Conservation (phyloP, 2,888 invertebrate species). For the Cacoxenus indagator region DNA sequence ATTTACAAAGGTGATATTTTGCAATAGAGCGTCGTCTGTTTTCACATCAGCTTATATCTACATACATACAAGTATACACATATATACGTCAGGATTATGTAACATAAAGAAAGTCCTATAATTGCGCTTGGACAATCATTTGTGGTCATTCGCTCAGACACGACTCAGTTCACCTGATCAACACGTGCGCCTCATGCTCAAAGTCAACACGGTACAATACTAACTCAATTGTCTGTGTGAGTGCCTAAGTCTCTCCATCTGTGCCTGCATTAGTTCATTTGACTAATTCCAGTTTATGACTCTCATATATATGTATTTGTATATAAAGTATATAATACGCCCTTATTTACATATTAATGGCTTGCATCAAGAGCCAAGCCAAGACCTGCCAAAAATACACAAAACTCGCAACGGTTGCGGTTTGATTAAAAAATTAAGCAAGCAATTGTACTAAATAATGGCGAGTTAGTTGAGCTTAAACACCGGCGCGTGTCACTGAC, state of each 20-base stretch:
- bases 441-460: not conserved
- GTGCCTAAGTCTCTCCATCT: conserved; percentile 13
- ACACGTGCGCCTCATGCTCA: not conserved
- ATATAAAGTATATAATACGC: too few species aligned
- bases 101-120: conserved; percentile 40
- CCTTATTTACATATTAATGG: conserved; percentile 65
- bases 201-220: not conserved
- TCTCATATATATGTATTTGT: conserved; percentile 63
- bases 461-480: not conserved
- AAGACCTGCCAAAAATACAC: not conserved
- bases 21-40: not conserved
- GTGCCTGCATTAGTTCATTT: conserved; percentile 31
- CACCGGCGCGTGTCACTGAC: not conserved
- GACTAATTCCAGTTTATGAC: conserved; percentile 61
- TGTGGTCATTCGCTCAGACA: not conserved
- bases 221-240: not conserved
- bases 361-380: not conserved
- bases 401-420: not conserved
- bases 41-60: not conserved
- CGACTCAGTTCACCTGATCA: not conserved
- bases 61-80: not conserved
- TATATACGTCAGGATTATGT: conserved; percentile 50
- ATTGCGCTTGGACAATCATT: not conserved
- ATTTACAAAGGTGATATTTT: conserved; percentile 35
- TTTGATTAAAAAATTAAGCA: conserved; percentile 4